These are phyloP conservation scores for Cassiopea xamachana DNA, from an alignment of 30 jellyfish, hydroid and myxozoan species.

Conservation along the genomic window DNA sequence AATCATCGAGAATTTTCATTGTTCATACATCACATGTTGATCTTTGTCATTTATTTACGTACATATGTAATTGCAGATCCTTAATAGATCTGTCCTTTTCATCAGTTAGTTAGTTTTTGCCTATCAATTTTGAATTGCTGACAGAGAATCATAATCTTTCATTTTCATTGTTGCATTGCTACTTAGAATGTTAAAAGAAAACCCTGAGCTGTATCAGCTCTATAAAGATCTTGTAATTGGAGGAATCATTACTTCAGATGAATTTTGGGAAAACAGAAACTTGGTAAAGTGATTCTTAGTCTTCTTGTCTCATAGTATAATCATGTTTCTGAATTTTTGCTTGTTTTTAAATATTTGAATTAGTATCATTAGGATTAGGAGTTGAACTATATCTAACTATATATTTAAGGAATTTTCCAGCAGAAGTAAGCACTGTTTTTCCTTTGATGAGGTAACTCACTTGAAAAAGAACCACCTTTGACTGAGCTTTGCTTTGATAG, in stretches of 20 bases:
- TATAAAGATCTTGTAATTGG: conserved; percentile 95
- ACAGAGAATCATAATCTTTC: too few relatives aligned
- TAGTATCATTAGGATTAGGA: not conserved
- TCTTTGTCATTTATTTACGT: too few relatives aligned
- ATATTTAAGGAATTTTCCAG: too few relatives aligned
- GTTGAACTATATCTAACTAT: too few relatives aligned
- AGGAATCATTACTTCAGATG: conserved; percentile 93
- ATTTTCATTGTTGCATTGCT: not conserved
- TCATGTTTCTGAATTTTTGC: not conserved
- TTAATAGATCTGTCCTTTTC: too few relatives aligned
- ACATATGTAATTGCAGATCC: too few relatives aligned
- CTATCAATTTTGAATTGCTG: too few relatives aligned
- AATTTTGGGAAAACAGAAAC: conserved; percentile 93
- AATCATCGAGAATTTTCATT: too few relatives aligned
- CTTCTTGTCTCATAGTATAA: not conserved
- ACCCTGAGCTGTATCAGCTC: conserved; percentile 87
- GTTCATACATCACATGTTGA: too few relatives aligned
- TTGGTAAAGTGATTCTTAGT: conserved; percentile 23
- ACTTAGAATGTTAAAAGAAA: conserved; percentile 83
- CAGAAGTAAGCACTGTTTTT: not conserved
- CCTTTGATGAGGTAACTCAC: not conserved
- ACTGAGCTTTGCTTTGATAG: too few relatives aligned
- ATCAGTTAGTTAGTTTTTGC: too few relatives aligned
- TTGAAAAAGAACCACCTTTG: not conserved
- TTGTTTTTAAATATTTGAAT: not conserved